Evolutionary conservation across 2,113 vertebrate genomes (phyloP).

Genomic region (Fulica atra): DNA sequence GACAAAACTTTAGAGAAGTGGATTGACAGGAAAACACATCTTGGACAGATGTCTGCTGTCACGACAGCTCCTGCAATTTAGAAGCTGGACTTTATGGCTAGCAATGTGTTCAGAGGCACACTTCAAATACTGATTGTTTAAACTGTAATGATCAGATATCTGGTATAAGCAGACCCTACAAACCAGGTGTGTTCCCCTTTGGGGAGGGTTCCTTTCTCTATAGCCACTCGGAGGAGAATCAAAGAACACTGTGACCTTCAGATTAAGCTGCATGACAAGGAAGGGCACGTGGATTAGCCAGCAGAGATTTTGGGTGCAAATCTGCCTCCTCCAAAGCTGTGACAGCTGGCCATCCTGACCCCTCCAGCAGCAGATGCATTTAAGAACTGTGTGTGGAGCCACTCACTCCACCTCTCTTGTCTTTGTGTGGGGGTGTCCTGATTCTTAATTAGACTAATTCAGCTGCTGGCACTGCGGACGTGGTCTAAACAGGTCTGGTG

Average conservation of each 20-base stretch:
- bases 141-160: background rate
- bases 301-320: background rate
- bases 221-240: background rate
- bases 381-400: background rate
- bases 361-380: background rate
- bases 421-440: background rate
- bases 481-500: background rate
- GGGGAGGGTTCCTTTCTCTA: background rate
- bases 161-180: background rate
- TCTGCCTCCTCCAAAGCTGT: background rate
- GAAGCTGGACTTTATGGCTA: background rate
- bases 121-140: background rate
- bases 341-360: rapidly evolving
- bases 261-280: background rate
- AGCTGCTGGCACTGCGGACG: background rate
- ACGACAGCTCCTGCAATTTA: too few relatives aligned
- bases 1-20: background rate
- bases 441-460: background rate
- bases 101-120: background rate
- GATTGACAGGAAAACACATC: background rate
- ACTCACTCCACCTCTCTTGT: background rate
- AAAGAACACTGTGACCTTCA: background rate
- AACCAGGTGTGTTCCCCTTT: too few relatives aligned
- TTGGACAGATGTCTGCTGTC: background rate
- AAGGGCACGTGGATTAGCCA: rapidly evolving